phyloP scores from a whole-genome alignment of 2,888 invertebrate genomes.

The Chironomus riparius region DNA sequence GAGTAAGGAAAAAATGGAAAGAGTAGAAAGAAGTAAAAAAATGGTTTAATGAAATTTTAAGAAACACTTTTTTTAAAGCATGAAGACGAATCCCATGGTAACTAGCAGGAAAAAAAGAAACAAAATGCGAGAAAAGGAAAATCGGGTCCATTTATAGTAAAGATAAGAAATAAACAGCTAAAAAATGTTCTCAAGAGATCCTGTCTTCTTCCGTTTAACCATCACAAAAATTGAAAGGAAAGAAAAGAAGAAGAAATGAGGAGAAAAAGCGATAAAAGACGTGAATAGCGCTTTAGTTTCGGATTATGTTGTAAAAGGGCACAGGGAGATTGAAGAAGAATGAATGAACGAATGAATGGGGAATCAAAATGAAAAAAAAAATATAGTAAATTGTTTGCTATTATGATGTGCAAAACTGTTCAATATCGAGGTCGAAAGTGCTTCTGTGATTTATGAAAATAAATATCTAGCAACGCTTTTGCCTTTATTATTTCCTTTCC shows the following conservation, averaged over 20 bases:
- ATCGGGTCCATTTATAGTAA: not conserved
- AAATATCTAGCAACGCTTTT: not conserved
- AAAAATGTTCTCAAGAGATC: not conserved
- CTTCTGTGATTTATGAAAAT: slow-evolving; percentile 27
- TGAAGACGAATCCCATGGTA: not conserved
- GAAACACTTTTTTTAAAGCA: not conserved
- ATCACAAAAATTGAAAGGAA: not conserved
- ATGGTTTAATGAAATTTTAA: slow-evolving; percentile 25
- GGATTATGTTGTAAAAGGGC: not conserved
- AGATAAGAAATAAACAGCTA: not conserved
- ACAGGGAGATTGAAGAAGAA: not conserved
- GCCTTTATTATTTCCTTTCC: not conserved
- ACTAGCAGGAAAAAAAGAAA: too few relatives aligned
- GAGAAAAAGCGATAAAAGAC: not conserved
- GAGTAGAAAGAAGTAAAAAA: not conserved
- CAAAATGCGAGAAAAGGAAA: not conserved
- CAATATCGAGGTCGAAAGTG: slow-evolving; percentile 22
- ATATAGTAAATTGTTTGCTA: not conserved
- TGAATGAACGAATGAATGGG: not conserved
- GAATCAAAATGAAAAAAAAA: slow-evolving; percentile 2
- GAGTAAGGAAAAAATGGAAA: too few relatives aligned
- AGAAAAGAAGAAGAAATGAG: not conserved
- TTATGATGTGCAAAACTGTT: slow-evolving; percentile 25
- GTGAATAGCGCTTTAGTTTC: slow-evolving; percentile 7
- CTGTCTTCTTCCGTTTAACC: not conserved